Evolutionary conservation across 2,113 vertebrate genomes (phyloP).

Genomic region (Pachypanchax playfairii): DNA sequence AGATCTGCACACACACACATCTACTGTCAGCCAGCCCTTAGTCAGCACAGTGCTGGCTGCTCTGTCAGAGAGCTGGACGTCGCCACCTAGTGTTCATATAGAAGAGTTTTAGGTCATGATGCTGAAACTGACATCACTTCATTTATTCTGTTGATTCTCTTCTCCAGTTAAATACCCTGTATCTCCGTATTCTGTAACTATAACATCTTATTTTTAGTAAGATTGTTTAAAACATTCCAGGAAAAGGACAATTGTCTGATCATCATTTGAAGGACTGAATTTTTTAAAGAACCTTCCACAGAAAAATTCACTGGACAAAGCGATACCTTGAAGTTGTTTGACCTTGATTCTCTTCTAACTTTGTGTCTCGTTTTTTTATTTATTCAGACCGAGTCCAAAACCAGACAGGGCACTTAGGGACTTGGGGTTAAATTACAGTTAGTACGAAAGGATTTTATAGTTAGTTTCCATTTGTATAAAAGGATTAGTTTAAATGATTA

Average conservation of each 20-base stretch:
- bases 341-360: constrained; percentile 10
- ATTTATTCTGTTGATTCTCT: constrained; percentile 5
- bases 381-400: background rate
- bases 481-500: background rate
- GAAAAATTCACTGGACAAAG: background rate
- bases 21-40: constrained; percentile 60
- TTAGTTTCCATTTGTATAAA: no score
- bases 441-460: background rate
- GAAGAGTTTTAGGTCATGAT: constrained; percentile 20
- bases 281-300: background rate
- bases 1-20: constrained; percentile 32
- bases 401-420: background rate
- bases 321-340: constrained; percentile 9
- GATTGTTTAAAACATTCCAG: background rate
- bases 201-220: no score
- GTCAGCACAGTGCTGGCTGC: constrained; percentile 58
- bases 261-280: background rate
- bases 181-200: background rate
- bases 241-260: no score
- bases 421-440: background rate
- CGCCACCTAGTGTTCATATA: constrained; percentile 67
- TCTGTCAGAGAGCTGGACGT: constrained; percentile 45
- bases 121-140: constrained; percentile 33
- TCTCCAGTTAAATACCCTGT: background rate
- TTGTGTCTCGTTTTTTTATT: background rate